These are phyloP conservation scores for Halocynthia aurantium DNA, from an alignment of 23 tunicate species.

Conservation along the genomic window DNA sequence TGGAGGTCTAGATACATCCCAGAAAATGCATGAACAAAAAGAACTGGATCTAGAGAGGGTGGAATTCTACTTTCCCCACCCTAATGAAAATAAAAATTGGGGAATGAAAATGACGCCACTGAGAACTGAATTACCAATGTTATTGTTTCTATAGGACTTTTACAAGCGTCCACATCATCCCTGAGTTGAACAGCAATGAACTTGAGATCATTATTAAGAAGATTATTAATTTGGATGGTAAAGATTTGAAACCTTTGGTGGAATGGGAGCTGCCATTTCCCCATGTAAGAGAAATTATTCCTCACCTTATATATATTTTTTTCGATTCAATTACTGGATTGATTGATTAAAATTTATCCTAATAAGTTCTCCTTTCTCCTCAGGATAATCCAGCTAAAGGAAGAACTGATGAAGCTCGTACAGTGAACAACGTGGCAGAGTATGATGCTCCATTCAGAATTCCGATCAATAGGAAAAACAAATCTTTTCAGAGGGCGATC, in stretches of 20 bases:
- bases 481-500: slow-evolving; percentile 65
- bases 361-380: neutral
- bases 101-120: no score
- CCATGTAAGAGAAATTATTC: slow-evolving; percentile 41
- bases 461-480: slow-evolving; percentile 62
- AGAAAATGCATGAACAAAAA: no score
- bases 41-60: no score
- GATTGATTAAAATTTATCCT: neutral
- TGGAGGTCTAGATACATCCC: no score
- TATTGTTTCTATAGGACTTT: slow-evolving; percentile 28
- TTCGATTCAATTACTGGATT: no score
- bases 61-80: no score
- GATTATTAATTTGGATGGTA: slow-evolving; percentile 52
- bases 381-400: slow-evolving; percentile 85
- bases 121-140: no score
- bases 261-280: slow-evolving; percentile 96
- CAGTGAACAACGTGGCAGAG: slow-evolving; percentile 9
- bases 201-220: slow-evolving; percentile 70
- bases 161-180: slow-evolving; percentile 38
- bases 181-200: slow-evolving; percentile 64
- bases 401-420: slow-evolving; percentile 53
- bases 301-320: no score
- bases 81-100: no score
- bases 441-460: slow-evolving; percentile 56
- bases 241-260: slow-evolving; percentile 47